A percentile compares a stretch with the other conserved stretches of the same genome.
phyloP scores from a whole-genome alignment of 2,113 vertebrate genomes.

The Paramormyrops kingsleyae region DNA sequence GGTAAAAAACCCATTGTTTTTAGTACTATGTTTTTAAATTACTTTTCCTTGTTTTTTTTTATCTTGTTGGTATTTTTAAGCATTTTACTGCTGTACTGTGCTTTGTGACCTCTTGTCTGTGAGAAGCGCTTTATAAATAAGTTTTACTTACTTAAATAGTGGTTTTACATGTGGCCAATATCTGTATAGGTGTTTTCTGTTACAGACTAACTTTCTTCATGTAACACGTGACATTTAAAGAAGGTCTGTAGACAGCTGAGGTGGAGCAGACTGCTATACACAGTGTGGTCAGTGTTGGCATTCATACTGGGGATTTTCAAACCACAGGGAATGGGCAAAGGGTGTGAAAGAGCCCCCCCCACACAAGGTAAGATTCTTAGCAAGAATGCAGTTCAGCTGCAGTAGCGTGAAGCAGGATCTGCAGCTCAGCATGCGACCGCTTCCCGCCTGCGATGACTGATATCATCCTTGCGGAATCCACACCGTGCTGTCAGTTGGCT shows the following conservation, averaged over 20 bases:
- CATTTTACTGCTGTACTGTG: too few species aligned
- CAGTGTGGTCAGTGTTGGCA: background rate
- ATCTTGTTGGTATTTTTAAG: too few species aligned
- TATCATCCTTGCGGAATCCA: slow-evolving; percentile 7
- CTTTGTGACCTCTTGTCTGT: too few species aligned
- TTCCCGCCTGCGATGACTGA: background rate
- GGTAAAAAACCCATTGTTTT: background rate
- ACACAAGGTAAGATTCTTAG: background rate
- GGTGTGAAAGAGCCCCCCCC: background rate
- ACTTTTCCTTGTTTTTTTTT: too few species aligned
- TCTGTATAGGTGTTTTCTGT: background rate
- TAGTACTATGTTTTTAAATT: too few species aligned
- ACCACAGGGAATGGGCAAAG: background rate
- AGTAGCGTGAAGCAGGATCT: slow-evolving; percentile 5
- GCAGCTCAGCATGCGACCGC: background rate
- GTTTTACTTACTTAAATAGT: background rate
- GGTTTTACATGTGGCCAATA: background rate
- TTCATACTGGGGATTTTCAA: background rate
- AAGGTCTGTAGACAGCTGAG: background rate
- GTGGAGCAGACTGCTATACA: background rate
- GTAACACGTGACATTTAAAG: background rate
- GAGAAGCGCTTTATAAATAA: too few species aligned
- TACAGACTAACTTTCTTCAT: background rate
- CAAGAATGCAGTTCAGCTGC: slow-evolving; percentile 12
- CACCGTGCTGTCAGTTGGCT: background rate